These are phyloP conservation scores for Amphimedon queenslandica DNA, from an alignment of 37 sponge, comb jelly and placozoan genomes.

Conservation along the genomic window DNA sequence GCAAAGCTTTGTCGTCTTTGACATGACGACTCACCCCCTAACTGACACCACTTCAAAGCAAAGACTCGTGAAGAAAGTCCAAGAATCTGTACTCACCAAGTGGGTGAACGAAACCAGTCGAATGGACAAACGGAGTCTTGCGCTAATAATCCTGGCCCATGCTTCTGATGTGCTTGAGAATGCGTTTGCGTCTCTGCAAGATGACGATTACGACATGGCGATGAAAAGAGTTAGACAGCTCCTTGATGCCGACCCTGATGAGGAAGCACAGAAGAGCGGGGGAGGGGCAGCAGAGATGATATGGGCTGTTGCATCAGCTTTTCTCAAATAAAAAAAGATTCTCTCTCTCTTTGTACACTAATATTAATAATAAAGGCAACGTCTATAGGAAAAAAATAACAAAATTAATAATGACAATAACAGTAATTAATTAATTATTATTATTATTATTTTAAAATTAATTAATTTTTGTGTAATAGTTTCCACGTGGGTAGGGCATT, in stretches of 20 bases:
- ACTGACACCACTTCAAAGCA: conserved; percentile 87
- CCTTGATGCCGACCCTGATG: conserved; percentile 90
- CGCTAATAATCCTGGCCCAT: conserved; percentile 89
- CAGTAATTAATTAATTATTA: no score
- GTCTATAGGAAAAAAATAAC: no score
- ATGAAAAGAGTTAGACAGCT: conserved; percentile 93
- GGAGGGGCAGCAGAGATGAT: conserved; percentile 63
- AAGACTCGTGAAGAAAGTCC: conserved; percentile 86
- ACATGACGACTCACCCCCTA: conserved; percentile 99
- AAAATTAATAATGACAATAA: no score
- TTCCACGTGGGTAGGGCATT: no score
- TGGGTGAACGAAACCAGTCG: conserved; percentile 94
- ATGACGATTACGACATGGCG: conserved; percentile 97
- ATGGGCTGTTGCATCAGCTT: conserved; percentile 92
- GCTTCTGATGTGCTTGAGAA: conserved; percentile 97
- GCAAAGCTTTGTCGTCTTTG: conserved; percentile 97
- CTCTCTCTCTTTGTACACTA: no score
- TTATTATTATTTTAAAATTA: no score
- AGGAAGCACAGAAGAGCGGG: conserved; percentile 75
- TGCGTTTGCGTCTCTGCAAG: conserved; percentile 87
- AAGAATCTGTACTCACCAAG: conserved; percentile 84
- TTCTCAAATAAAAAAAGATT: conserved; percentile 77
- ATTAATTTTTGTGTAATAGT: no score
- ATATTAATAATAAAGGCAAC: no score
- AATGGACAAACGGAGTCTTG: conserved; percentile 87